These are phyloP conservation scores for Ceramica pisi DNA, from an alignment of 2,888 invertebrate species.

Conservation along the genomic window DNA sequence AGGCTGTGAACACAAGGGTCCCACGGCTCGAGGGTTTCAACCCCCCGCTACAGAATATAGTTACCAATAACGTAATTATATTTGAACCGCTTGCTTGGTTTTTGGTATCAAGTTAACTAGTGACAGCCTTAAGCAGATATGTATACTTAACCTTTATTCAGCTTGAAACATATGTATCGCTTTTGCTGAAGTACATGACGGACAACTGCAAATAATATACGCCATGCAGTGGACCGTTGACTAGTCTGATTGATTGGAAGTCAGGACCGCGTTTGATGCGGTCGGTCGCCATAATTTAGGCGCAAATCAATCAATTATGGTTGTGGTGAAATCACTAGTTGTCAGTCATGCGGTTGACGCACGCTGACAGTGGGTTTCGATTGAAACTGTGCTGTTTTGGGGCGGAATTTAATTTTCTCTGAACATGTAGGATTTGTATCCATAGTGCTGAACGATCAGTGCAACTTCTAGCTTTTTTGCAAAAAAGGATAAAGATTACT, in stretches of 20 bases:
- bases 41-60: no score
- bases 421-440: not conserved
- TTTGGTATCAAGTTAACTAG: no score
- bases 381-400: not conserved
- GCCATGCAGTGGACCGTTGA: slow-evolving; percentile 11
- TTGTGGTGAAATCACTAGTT: slow-evolving; percentile 41
- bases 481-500: not conserved
- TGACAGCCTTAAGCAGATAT: no score
- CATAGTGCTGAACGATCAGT: not conserved
- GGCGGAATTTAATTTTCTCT: slow-evolving; percentile 10
- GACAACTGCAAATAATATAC: not conserved
- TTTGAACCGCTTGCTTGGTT: no score
- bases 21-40: no score
- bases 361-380: not conserved
- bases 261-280: slow-evolving; percentile 42
- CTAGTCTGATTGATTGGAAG: slow-evolving; percentile 49
- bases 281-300: slow-evolving; percentile 45
- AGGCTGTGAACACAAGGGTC: no score
- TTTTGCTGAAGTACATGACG: not conserved
- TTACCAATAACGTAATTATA: no score
- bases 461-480: not conserved
- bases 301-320: slow-evolving; percentile 55
- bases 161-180: not conserved
- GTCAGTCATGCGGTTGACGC: slow-evolving; percentile 36
- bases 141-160: no score